Evolutionary conservation across 1,140 invertebrate species (phyloP), one percentile per base, ranked within the genome.

Genomic region (Zaprionus vittiger): DNA sequence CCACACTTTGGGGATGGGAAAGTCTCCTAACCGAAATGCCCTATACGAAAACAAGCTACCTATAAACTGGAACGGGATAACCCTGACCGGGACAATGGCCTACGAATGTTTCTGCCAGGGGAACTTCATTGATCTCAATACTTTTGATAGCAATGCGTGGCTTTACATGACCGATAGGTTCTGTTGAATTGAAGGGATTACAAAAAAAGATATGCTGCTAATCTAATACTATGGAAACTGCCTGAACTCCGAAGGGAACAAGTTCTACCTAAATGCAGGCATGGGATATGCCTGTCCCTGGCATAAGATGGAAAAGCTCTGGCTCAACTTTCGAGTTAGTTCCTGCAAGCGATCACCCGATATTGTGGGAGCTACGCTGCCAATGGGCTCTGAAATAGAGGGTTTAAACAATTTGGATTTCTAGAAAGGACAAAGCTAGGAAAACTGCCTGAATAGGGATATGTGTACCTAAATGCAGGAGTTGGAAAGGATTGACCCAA

Each of bases 41-140:
- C 54, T 52, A 52, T 5, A 4, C 11, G 0, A 52, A 52, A 24
- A 12, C 20, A 37, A 57, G 86, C 82, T 94, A 96, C 96, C 95
- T 96, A 94, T 95, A 95, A 79, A 94, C 86, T 68, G 96, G 96
- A 67, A 96, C 93, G 70, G 96, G 96, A 93, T 93, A 95, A 7
- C 94, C 95, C 93, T 96, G 95, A 38, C 95, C 95, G 24, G 95
- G 95, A 92, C 95, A 96, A 69, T 96, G 93, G 5, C 82, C 82
- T 11, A 92, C 80, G 77, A 92, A 92, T 9, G 76, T 80, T 15
- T 59, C 75, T 28, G 28, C 22, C 47, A 77, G 17, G 20, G 75
- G 66, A 9, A 92, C 61, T 17, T 91, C 84, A 66, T 73, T 90
- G 17, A 91, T 78, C 28, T 92, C 91, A 64, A 92, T 92, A 59